phyloP scores from a whole-genome alignment of 1,140 invertebrate species.

The Drosophila guanche region DNA sequence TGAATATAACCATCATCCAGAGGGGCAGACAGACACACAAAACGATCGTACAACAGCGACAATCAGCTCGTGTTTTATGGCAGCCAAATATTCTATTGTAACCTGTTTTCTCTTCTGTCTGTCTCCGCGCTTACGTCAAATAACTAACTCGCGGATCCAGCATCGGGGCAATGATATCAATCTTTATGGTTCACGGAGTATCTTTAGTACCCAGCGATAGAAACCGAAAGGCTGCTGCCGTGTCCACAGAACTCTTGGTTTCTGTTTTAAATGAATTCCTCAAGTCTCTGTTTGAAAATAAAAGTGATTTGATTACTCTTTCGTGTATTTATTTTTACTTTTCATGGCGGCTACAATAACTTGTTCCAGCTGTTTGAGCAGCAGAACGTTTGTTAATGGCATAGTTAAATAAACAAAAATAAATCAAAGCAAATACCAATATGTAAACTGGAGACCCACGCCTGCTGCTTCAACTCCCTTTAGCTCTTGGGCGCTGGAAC shows the following conservation, averaged over 20 bases:
- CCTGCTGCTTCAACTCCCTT: conserved; percentile 18
- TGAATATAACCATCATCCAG: conserved; percentile 52
- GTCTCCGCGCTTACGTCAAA: conserved; percentile 50
- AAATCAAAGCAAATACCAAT: conserved; percentile 22
- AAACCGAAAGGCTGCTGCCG: conserved; percentile 61
- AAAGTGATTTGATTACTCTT: conserved; percentile 72
- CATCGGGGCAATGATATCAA: conserved; percentile 64
- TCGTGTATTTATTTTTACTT: conserved; percentile 18
- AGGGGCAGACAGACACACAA: not conserved
- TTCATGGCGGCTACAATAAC: conserved; percentile 40
- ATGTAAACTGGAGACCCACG: conserved; percentile 44
- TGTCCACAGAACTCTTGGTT: conserved; percentile 50
- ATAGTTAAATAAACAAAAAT: conserved; percentile 54
- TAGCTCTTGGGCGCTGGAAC: conserved; percentile 4
- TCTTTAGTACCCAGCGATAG: conserved; percentile 29
- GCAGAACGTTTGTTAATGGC: too few relatives aligned
- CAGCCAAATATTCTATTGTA: conserved; percentile 58
- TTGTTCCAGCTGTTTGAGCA: conserved; percentile 55
- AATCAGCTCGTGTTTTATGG: conserved; percentile 67
- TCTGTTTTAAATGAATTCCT: conserved; percentile 53
- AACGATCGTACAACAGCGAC: conserved; percentile 38
- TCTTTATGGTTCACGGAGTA: conserved; percentile 66
- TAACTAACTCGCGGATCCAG: conserved; percentile 20
- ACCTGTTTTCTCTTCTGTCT: conserved; percentile 54
- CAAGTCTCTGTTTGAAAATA: conserved; percentile 61